A percentile compares a stretch with the other conserved stretches of the same genome.
Conservation (phyloP, 2,888 invertebrate genomes). For the Arctia plantaginis region DNA sequence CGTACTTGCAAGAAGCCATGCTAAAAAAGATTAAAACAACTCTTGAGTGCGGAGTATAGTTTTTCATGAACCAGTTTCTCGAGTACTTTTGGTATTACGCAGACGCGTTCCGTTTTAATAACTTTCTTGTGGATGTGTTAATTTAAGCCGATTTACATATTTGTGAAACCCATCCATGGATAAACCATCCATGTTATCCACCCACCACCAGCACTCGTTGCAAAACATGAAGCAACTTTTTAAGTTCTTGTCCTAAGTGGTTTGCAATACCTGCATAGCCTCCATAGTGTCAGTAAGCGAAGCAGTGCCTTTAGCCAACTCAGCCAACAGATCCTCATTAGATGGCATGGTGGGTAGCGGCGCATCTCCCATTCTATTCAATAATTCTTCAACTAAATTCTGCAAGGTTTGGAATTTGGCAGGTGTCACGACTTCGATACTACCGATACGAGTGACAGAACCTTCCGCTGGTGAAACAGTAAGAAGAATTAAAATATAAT, state of each 20-base stretch:
- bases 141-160: too few relatives aligned
- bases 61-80: too few relatives aligned
- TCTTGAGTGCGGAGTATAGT: too few relatives aligned
- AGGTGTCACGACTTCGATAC: constrained; percentile 74
- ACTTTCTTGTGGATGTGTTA: too few relatives aligned
- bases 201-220: neutral
- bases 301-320: constrained; percentile 52
- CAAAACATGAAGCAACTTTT: neutral
- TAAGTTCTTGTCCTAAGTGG: neutral
- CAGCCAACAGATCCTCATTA: constrained; percentile 61
- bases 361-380: constrained; percentile 53
- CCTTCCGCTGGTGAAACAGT: constrained; percentile 24
- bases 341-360: constrained; percentile 67
- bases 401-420: constrained; percentile 69
- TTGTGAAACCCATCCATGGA: neutral
- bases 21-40: too few relatives aligned
- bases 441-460: constrained; percentile 54
- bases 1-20: too few relatives aligned
- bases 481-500: neutral
- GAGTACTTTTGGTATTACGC: too few relatives aligned
- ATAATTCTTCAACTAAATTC: constrained; percentile 57
- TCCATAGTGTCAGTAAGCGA: constrained; percentile 11
- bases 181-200: neutral
- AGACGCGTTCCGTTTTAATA: too few relatives aligned
- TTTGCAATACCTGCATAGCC: constrained; percentile 5